These are phyloP conservation scores for Psittacus erithacus DNA, from an alignment of 2,113 vertebrate genomes.

Conservation along the genomic window DNA sequence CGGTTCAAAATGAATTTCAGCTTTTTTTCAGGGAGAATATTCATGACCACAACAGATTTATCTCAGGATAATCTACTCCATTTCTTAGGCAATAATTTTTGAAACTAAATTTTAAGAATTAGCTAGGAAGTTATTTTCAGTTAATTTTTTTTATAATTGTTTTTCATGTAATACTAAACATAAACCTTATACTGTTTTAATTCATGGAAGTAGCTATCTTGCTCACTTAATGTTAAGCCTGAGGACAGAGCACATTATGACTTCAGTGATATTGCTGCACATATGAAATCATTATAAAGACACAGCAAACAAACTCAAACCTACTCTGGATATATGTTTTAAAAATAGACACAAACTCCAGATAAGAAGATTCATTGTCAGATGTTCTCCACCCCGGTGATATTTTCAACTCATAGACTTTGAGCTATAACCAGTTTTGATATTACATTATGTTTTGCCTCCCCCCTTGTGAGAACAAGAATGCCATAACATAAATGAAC, in stretches of 20 bases:
- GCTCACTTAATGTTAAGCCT: background rate
- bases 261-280: background rate
- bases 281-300: background rate
- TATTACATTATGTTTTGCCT: background rate
- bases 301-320: background rate
- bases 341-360: background rate
- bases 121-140: background rate
- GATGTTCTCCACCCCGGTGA: background rate
- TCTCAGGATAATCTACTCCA: background rate
- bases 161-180: background rate
- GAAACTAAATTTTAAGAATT: background rate
- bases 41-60: background rate
- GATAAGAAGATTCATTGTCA: background rate
- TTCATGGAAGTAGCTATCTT: background rate
- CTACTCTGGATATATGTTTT: background rate
- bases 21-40: background rate
- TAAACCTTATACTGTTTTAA: background rate
- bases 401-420: background rate
- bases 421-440: background rate
- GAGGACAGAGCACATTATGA: background rate
- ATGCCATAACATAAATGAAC: background rate
- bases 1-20: background rate
- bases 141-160: background rate
- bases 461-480: background rate
- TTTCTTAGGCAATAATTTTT: background rate